phyloP scores from a whole-genome alignment of 2,797 vertebrate species.

The Gymnoscopelus braueri region DNA sequence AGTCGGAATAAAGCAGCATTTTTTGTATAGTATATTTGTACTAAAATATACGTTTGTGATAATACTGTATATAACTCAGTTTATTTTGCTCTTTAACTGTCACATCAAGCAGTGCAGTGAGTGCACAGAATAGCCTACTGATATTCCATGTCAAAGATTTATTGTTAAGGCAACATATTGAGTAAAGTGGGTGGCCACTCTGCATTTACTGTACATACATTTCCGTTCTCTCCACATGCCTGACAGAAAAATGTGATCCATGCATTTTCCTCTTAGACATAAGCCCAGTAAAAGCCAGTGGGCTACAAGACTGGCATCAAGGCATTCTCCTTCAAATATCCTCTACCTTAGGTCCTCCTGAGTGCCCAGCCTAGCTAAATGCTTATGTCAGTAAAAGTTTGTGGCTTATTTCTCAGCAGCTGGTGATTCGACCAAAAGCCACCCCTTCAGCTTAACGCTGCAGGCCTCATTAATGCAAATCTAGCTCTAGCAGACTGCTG shows the following conservation, averaged over 20 bases:
- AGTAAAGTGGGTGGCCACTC: neutral
- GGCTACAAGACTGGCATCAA: constrained; percentile 13
- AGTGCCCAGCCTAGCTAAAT: constrained; percentile 43
- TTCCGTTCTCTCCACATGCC: too few relatives aligned
- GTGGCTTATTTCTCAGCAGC: constrained; percentile 65
- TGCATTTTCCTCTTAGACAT: neutral
- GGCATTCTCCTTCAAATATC: constrained; percentile 47
- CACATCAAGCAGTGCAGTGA: too few relatives aligned
- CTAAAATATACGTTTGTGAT: too few relatives aligned
- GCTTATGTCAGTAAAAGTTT: constrained; percentile 73
- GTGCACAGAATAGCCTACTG: too few relatives aligned
- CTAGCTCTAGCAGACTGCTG: constrained; percentile 62
- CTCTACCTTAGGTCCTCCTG: constrained; percentile 51
- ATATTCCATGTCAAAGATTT: too few relatives aligned
- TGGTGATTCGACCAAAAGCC: constrained; percentile 67
- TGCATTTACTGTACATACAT: neutral
- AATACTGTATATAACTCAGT: too few relatives aligned
- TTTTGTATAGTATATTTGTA: too few relatives aligned
- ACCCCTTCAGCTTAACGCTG: constrained; percentile 59
- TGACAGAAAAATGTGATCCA: neutral
- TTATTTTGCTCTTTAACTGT: too few relatives aligned
- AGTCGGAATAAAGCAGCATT: too few relatives aligned
- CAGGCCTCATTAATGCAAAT: constrained; percentile 81
- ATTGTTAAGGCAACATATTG: too few relatives aligned
- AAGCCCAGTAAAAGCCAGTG: neutral